Evolutionary conservation across 2,888 invertebrate species (phyloP).

Genomic region (Helicoverpa assulta): DNA sequence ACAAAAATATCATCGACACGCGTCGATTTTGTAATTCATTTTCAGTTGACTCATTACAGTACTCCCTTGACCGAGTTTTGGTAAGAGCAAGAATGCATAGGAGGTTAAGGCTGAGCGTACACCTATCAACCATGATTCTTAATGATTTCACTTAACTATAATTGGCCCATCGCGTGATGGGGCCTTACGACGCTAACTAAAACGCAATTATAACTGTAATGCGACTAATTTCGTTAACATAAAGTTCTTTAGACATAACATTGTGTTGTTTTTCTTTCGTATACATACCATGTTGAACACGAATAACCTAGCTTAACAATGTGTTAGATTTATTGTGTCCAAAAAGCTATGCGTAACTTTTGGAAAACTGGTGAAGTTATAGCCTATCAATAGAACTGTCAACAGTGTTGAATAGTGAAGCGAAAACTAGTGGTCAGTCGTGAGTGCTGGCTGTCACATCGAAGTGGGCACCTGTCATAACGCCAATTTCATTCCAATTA

Average conservation of each 20-base stretch:
- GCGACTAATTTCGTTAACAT: slow-evolving; percentile 10
- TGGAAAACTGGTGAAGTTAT: neutral
- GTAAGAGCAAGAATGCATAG: slow-evolving; percentile 39
- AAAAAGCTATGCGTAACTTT: neutral
- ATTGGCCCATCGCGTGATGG: slow-evolving; percentile 28
- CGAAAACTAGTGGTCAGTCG: slow-evolving; percentile 10
- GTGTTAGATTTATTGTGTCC: neutral
- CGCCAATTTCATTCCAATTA: slow-evolving; percentile 18
- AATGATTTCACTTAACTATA: slow-evolving; percentile 28
- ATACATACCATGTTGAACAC: neutral
- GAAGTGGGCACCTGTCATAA: slow-evolving; percentile 15
- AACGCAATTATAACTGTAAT: slow-evolving; percentile 12
- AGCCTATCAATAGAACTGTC: slow-evolving; percentile 8
- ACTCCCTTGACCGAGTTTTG: slow-evolving; percentile 50
- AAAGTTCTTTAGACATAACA: neutral
- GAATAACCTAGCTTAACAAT: neutral
- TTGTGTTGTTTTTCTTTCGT: neutral
- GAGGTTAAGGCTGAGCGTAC: slow-evolving; percentile 41
- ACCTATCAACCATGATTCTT: slow-evolving; percentile 18
- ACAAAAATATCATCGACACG: slow-evolving; percentile 5
- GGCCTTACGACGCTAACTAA: neutral
- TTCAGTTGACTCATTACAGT: slow-evolving; percentile 55
- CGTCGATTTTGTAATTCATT: slow-evolving; percentile 32
- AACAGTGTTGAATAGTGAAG: slow-evolving; percentile 10
- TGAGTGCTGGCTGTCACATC: neutral